A percentile compares a stretch with the other conserved stretches of the same genome.
These are phyloP conservation scores for Scaptodrosophila latifasciaeformis DNA, from an alignment of 2,888 invertebrate species.

Conservation along the genomic window DNA sequence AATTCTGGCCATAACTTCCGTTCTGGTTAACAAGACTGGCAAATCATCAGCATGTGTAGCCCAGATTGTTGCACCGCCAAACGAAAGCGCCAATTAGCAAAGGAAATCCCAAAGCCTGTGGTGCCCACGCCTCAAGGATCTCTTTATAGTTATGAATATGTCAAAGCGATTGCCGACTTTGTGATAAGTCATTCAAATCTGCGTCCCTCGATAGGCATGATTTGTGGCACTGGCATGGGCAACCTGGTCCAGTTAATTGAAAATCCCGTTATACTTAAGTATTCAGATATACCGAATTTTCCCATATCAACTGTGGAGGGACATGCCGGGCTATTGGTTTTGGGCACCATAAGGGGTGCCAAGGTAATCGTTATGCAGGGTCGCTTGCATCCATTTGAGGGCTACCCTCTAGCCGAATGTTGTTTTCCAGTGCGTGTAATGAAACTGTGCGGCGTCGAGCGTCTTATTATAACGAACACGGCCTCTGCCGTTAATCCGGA, in stretches of 20 bases:
- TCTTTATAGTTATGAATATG: constrained; percentile 84
- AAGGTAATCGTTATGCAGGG: constrained; percentile 97
- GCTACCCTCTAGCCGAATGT: constrained; percentile 93
- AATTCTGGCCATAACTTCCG: background rate
- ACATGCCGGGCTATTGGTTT: constrained; percentile 91
- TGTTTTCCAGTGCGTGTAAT: constrained; percentile 96
- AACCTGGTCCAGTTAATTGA: constrained; percentile 84
- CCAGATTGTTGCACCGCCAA: constrained; percentile 38
- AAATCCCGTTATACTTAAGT: constrained; percentile 84
- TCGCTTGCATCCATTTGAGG: constrained; percentile 96
- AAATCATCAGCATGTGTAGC: constrained; percentile 37
- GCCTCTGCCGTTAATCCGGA: constrained; percentile 94
- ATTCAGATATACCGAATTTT: constrained; percentile 93
- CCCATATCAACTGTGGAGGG: constrained; percentile 92
- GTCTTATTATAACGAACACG: constrained; percentile 94
- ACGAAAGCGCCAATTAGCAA: constrained; percentile 4
- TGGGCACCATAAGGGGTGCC: constrained; percentile 88
- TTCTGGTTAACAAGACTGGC: background rate
- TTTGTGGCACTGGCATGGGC: constrained; percentile 91
- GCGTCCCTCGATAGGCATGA: constrained; percentile 90
- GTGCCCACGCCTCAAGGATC: constrained; percentile 31
- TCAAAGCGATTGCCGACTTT: constrained; percentile 84
- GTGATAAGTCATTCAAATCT: constrained; percentile 81
- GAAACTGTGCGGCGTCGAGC: constrained; percentile 92
- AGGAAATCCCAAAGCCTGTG: constrained; percentile 15